These are phyloP conservation scores for Euplagia quadripunctaria DNA, from an alignment of 2,888 invertebrate species.

Conservation along the genomic window DNA sequence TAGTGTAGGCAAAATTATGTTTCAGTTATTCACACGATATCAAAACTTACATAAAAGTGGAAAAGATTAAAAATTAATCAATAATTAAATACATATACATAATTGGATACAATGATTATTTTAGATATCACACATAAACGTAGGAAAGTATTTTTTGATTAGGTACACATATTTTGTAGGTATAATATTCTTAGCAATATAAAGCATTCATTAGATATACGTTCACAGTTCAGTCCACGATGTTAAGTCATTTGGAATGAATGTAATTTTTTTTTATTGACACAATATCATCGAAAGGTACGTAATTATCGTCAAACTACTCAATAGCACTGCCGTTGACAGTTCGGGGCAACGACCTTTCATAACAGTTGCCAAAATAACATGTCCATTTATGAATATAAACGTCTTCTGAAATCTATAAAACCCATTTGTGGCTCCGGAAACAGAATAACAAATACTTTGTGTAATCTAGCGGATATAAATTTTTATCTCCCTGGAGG, in stretches of 20 bases:
- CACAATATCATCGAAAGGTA: not conserved
- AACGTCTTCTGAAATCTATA: not conserved
- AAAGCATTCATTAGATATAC: too few relatives aligned
- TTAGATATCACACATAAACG: too few relatives aligned
- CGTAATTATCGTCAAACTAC: slow-evolving; percentile 1
- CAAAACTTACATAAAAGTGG: too few relatives aligned
- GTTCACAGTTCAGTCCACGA: not conserved
- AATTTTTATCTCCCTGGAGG: not conserved
- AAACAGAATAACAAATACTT: not conserved
- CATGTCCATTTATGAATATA: slow-evolving; percentile 5
- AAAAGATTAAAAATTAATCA: too few relatives aligned
- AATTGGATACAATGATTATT: too few relatives aligned
- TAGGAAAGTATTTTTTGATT: too few relatives aligned
- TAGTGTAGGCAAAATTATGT: too few relatives aligned
- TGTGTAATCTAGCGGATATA: not conserved
- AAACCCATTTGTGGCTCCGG: not conserved
- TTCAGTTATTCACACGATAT: too few relatives aligned
- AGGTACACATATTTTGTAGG: too few relatives aligned
- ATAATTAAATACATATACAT: too few relatives aligned
- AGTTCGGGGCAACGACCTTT: slow-evolving; percentile 1
- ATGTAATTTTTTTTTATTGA: not conserved
- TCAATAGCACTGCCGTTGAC: not conserved
- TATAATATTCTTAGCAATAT: too few relatives aligned
- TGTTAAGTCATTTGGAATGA: not conserved
- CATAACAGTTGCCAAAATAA: slow-evolving; percentile 5